These are phyloP conservation scores for Anoplolepis gracilipes DNA, from an alignment of 1,140 invertebrate genomes.

Conservation along the genomic window DNA sequence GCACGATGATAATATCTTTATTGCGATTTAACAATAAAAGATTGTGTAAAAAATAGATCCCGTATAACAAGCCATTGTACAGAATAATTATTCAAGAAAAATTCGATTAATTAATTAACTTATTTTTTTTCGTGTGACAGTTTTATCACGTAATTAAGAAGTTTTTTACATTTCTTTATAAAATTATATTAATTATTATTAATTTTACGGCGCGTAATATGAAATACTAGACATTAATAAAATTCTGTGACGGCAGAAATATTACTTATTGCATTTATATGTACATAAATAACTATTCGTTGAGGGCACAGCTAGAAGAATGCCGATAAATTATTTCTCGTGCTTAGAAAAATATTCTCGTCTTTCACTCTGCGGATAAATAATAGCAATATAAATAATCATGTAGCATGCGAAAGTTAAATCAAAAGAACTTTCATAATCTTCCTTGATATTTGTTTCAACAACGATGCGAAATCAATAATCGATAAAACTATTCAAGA, in stretches of 20 bases:
- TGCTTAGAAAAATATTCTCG: background rate
- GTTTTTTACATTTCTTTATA: background rate
- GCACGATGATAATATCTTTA: background rate
- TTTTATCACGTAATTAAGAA: background rate
- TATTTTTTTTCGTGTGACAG: background rate
- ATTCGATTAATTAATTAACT: background rate
- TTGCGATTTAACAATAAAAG: background rate
- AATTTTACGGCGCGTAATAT: background rate
- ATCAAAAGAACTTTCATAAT: background rate
- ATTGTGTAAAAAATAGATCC: background rate
- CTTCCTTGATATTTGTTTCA: background rate
- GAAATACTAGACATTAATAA: background rate
- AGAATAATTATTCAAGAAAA: slow-evolving; percentile 6
- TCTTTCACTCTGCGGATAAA: background rate
- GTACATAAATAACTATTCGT: background rate
- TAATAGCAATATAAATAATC: slow-evolving; percentile 23
- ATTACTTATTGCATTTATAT: background rate
- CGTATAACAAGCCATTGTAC: background rate
- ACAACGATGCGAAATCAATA: background rate
- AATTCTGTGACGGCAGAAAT: background rate
- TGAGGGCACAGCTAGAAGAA: background rate
- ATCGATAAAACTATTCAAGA: background rate
- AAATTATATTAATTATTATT: slow-evolving; percentile 26
- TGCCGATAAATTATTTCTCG: slow-evolving; percentile 10
- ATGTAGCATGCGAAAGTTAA: background rate